Evolutionary conservation across 1,140 invertebrate genomes (phyloP).

Genomic region (Tribolium castaneum): DNA sequence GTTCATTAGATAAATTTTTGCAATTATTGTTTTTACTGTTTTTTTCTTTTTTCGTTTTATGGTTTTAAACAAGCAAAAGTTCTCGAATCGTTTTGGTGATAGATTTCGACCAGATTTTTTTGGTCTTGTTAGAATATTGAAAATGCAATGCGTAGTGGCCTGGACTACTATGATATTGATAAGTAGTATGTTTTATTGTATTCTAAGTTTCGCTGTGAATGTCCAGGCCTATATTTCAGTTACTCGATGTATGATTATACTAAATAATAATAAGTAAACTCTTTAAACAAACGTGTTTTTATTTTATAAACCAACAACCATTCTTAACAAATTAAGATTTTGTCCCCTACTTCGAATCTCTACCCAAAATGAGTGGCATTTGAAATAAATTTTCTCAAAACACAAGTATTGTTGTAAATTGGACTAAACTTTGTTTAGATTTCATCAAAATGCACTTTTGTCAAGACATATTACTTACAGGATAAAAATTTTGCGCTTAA

Average conservation of each 20-base stretch:
- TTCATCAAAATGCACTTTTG: too few species aligned
- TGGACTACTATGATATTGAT: slow-evolving; percentile 55
- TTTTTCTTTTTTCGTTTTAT: background rate
- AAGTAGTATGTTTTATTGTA: slow-evolving; percentile 58
- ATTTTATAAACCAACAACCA: background rate
- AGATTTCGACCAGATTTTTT: slow-evolving; percentile 28
- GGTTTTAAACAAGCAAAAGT: slow-evolving; percentile 46
- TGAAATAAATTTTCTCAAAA: too few species aligned
- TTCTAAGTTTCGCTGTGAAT: slow-evolving; percentile 60
- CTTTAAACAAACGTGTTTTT: slow-evolving; percentile 48
- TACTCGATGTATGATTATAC: slow-evolving; percentile 60
- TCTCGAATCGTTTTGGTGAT: slow-evolving; percentile 21
- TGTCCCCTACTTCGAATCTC: too few species aligned
- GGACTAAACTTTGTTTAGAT: too few species aligned
- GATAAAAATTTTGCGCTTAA: too few species aligned
- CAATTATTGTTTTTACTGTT: slow-evolving; percentile 26
- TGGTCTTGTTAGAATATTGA: slow-evolving; percentile 42
- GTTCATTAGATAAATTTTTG: slow-evolving; percentile 33
- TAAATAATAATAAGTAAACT: slow-evolving; percentile 56
- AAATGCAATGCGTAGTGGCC: slow-evolving; percentile 59
- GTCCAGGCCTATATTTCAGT: slow-evolving; percentile 60
- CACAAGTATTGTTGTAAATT: too few species aligned
- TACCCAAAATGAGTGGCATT: too few species aligned
- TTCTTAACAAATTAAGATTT: too few species aligned
- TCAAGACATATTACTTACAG: too few species aligned